Evolutionary conservation across 1,140 invertebrate species (phyloP).

Genomic region (Chrysomallon squamiferum): DNA sequence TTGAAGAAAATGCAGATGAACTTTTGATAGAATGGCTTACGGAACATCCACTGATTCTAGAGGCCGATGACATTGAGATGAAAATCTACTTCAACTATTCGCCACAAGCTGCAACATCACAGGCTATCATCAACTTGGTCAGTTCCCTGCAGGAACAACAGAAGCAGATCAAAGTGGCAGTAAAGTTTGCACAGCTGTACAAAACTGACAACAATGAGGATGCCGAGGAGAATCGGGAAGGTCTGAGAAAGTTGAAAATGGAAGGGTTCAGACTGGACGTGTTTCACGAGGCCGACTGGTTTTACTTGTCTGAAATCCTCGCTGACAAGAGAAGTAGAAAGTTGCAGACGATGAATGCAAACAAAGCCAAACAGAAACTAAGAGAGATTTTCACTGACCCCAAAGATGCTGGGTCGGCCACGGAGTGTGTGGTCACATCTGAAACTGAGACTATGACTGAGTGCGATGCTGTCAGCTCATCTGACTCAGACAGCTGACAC

Average conservation of each 20-base stretch:
- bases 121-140: background rate
- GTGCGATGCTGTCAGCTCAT: background rate
- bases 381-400: constrained; percentile 1
- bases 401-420: background rate
- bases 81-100: background rate
- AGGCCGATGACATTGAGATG: background rate
- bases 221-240: background rate
- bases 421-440: background rate
- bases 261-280: background rate
- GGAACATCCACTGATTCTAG: background rate
- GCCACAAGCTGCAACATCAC: background rate
- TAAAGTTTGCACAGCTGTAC: background rate
- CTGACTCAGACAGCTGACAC: too few species aligned
- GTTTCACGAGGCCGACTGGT: background rate
- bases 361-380: background rate
- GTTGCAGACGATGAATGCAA: background rate
- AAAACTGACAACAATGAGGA: background rate
- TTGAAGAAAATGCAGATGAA: background rate
- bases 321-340: background rate
- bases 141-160: background rate
- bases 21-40: background rate
- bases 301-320: background rate
- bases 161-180: background rate
- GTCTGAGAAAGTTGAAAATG: background rate
- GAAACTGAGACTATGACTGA: background rate